Conservation (phyloP, 2,797 vertebrate genomes). For the Catharus ustulatus region DNA sequence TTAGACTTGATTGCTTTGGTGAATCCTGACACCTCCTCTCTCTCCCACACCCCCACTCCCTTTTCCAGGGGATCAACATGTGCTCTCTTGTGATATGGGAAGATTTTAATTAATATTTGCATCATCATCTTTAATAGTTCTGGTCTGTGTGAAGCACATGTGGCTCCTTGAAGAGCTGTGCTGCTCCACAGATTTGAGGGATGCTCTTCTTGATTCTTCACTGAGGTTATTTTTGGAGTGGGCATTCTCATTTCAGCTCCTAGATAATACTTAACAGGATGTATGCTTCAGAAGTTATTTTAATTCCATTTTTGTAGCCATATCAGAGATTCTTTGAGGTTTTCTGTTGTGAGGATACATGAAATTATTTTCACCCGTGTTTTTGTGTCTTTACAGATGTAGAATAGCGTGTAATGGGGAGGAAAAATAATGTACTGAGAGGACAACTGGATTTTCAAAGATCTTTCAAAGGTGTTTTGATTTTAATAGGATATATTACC, state of each 20-base stretch:
- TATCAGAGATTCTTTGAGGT: neutral
- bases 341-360: neutral
- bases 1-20: conserved; percentile 45
- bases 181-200: neutral
- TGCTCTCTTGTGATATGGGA: conserved; percentile 47
- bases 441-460: conserved; percentile 37
- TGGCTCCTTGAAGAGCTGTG: neutral
- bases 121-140: neutral
- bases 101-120: conserved; percentile 52
- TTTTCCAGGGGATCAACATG: conserved; percentile 27
- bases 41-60: accelerated
- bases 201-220: neutral
- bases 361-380: neutral
- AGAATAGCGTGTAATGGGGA: neutral
- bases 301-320: neutral
- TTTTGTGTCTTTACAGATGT: neutral
- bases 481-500: conserved; percentile 24
- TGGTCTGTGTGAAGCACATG: neutral
- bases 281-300: neutral
- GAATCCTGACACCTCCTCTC: neutral
- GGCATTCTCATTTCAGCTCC: neutral
- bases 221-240: conserved; percentile 23
- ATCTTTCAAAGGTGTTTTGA: conserved; percentile 49
- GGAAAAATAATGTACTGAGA: neutral
- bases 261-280: neutral